Evolutionary conservation across 2,888 invertebrate species (phyloP), one percentile per base, ranked within the genome.

Genomic region (Pseudococcus viburni): DNA sequence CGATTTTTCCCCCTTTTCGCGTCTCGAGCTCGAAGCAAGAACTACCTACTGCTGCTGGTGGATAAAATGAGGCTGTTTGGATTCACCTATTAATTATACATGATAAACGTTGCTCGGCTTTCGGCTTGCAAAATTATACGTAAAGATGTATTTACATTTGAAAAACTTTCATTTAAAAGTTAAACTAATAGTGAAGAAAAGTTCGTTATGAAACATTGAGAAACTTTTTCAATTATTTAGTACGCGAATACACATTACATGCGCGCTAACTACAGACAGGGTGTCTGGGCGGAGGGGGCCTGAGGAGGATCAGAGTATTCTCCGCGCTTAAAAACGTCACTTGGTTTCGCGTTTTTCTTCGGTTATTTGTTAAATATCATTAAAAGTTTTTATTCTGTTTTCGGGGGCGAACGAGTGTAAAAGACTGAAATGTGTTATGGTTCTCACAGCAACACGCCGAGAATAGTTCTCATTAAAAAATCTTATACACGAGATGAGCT

Each of bases 151-250:
- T 84, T 84, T 84, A 84, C 84, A 26, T 73, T 73, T 46, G 68
- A 42, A 86, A 77, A 86, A 86, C 48, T 86, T 86, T 73, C 48
- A 77, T 86, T 86, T 86, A 77, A 86, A 86, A 86, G 68, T 86
- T 68, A 46, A 77, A 68, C 68, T 48, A 86, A 73, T 42, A 86
- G 87, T 33, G 83, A 77, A 80, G 77, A 83, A 77, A 87, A 87
- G 51, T 87, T 87, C 73, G 80, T 87, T 87, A 87, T 80, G 42
- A 80, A 87, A 80, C 80, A 87, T 80, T 26, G 80, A 80, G 51
- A 87, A 87, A 87, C 55, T 87, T 87, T 87, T 87, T 87, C 87
- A 87, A 87, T 87, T 87, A 87, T 80, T 87, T 55, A 87, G 55
- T 87, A 77, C 87, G 80, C 26, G 26, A 33, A 33, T 33, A 33